Evolutionary conservation across 53 echinoderm and acorn worm genomes (phyloP), one percentile per base, ranked within the genome.

Genomic region (Paelopatides confundens): DNA sequence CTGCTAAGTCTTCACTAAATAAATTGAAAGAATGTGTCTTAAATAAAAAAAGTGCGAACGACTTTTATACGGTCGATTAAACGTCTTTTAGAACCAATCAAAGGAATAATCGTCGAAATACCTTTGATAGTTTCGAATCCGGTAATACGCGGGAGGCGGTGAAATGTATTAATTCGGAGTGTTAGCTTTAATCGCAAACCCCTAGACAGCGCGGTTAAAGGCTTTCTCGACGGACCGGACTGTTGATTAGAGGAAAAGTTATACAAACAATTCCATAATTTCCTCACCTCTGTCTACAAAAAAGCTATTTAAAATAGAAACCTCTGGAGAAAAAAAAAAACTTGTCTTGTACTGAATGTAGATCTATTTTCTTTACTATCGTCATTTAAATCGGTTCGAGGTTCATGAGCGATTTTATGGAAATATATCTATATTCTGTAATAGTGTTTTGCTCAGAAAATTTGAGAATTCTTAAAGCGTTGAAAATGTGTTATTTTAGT

Each of bases 281-380:
- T 74, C 35, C 74, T 39, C 74, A 74, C 74, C 74, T 74, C 46
- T 27, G 46, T 74, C 74, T 74, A 40, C 39, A 40, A 71, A 40
- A 74, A 58, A 74, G n/a, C 74, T 40, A 74, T 74, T 74, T n/a
- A n/a, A n/a, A 74, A 74, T 27, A 74, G 74, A 74, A 74, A 33
- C 46, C 74, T 39, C 74, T 33, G 40, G 46, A 74, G 74, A 35
- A 74, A 58, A 74, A n/a, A n/a, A n/a, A n/a, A n/a, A n/a, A n/a
- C n/a, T 28, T 40, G n/a, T 46, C 74, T 74, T 74, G 74, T 74
- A 74, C 47, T n/a, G 28, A 43, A 74, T 43, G 39, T 74, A n/a
- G 74, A 74, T 39, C 24, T 46, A 74, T 74, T 74, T 74, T 74
- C 40, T 74, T 74, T n/a, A n/a, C n/a, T 18, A 58, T 18, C 18